Conservation (phyloP, 2,113 vertebrate species). For the Cryptotis parvus region DNA sequence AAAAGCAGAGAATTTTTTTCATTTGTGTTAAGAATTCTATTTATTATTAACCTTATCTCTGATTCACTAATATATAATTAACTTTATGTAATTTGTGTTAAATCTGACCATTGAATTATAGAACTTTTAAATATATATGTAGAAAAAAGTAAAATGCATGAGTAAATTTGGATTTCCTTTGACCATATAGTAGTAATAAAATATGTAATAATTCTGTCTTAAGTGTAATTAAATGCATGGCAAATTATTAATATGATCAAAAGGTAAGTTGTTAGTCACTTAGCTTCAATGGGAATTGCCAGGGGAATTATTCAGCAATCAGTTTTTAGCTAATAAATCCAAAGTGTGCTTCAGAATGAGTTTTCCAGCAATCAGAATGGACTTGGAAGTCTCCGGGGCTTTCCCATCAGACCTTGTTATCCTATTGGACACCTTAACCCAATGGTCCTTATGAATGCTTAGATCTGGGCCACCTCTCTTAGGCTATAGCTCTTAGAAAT, state of each 20-base stretch:
- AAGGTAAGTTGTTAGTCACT: constrained; percentile 5
- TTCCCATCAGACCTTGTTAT: not conserved
- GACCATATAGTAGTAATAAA: not conserved
- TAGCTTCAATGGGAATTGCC: not conserved
- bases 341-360: not conserved
- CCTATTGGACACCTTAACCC: not conserved
- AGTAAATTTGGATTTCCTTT: constrained; percentile 22
- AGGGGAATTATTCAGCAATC: not conserved
- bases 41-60: not conserved
- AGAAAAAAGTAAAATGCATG: not conserved
- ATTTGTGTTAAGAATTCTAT: not conserved
- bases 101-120: not conserved
- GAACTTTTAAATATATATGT: constrained; percentile 6
- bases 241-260: not conserved
- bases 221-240: not conserved
- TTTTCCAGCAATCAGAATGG: not conserved
- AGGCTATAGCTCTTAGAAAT: not conserved
- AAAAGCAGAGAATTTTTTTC: not conserved
- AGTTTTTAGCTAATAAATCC: constrained; percentile 27
- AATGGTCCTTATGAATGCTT: not conserved
- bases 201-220: not conserved
- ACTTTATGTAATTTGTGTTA: constrained; percentile 23
- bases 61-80: not conserved
- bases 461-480: not conserved
- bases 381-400: not conserved